These are phyloP conservation scores for Notiomystis cincta DNA, from an alignment of 2,113 vertebrate species.

Conservation along the genomic window DNA sequence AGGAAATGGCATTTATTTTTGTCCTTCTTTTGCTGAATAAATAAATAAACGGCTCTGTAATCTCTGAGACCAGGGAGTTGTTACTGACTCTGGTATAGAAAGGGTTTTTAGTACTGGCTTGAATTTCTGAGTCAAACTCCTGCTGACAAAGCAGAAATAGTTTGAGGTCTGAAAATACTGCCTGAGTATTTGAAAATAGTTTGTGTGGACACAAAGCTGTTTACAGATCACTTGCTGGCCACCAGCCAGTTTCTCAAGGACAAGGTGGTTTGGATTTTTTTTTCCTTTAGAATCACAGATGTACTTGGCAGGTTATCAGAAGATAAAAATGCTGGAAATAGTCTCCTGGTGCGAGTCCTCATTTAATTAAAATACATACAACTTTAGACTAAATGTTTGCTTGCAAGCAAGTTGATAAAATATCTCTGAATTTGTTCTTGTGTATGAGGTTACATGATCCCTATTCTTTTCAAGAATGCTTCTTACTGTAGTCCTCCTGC, in stretches of 20 bases:
- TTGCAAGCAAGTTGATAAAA: neutral
- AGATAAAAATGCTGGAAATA: constrained; percentile 8
- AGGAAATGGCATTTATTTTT: neutral
- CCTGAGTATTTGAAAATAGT: constrained; percentile 13
- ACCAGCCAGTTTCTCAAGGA: constrained; percentile 9
- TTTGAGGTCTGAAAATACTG: constrained; percentile 24
- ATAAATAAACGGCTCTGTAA: neutral
- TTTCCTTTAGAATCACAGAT: neutral
- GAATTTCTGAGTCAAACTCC: neutral
- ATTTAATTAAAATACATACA: constrained; percentile 6
- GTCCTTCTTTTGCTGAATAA: neutral
- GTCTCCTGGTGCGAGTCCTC: neutral
- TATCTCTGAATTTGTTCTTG: neutral
- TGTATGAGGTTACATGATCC: fast-evolving
- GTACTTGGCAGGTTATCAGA: constrained; percentile 30
- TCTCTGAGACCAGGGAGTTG: neutral
- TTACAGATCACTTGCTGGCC: neutral
- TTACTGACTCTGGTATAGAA: neutral
- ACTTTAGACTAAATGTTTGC: neutral
- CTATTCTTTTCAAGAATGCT: neutral
- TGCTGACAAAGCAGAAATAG: constrained; percentile 13
- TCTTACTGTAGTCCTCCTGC: neutral
- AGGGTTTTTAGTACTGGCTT: neutral
- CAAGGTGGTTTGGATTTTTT: neutral
- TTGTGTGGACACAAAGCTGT: constrained; percentile 6